A percentile compares a stretch with the other conserved stretches of the same genome.
phyloP scores from a whole-genome alignment of 2,797 vertebrate species.

The Threskiornis aethiopicus region DNA sequence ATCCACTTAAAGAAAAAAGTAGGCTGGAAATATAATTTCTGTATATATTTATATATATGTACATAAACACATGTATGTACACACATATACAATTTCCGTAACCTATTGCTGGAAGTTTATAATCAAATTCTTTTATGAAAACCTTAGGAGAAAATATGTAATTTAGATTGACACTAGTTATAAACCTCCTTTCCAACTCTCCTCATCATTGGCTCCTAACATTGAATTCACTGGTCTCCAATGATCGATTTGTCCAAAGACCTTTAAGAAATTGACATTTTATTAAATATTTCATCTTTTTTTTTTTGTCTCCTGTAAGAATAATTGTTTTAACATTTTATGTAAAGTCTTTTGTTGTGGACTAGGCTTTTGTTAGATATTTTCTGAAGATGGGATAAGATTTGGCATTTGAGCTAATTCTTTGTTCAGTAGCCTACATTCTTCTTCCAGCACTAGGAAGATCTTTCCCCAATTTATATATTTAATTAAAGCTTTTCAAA shows the following conservation, averaged over 20 bases:
- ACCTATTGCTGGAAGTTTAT: not conserved
- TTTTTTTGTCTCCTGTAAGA: not conserved
- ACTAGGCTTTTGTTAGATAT: not conserved
- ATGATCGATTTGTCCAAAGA: not conserved
- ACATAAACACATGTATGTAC: fast-evolving
- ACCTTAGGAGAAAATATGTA: fast-evolving
- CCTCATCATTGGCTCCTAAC: not conserved
- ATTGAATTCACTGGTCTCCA: not conserved
- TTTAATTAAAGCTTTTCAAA: not conserved
- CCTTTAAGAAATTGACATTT: conserved; percentile 5
- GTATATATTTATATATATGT: fast-evolving
- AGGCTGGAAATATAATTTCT: not conserved
- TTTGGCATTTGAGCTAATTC: not conserved
- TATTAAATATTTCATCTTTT: not conserved
- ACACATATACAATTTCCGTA: not conserved
- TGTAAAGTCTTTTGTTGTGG: not conserved
- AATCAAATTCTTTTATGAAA: not conserved
- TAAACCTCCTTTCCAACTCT: not conserved
- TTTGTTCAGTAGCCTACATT: not conserved
- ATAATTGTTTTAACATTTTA: conserved; percentile 13
- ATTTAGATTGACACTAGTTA: not conserved
- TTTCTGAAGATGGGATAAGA: not conserved
- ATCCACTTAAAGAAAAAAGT: not conserved
- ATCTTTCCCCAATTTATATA: not conserved
- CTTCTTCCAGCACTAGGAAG: not conserved